phyloP scores from a whole-genome alignment of 2,113 vertebrate genomes.

The Hyaena hyaena region DNA sequence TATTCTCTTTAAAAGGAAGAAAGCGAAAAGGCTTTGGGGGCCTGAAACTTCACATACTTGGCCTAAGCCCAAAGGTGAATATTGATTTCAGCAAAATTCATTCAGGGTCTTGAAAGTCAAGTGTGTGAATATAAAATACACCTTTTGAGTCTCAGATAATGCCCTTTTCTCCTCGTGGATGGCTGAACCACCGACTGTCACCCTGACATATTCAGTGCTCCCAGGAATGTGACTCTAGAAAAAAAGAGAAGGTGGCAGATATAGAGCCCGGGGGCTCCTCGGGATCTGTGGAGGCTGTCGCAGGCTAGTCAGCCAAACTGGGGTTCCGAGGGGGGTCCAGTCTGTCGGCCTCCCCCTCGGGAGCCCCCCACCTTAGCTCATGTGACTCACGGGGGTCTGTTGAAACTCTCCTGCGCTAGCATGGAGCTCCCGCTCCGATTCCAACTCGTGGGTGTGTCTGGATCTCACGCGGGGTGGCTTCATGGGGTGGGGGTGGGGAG shows the following conservation, averaged over 20 bases:
- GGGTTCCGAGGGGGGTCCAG: neutral
- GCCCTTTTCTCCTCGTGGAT: slow-evolving; percentile 6
- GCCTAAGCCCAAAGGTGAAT: slow-evolving; percentile 58
- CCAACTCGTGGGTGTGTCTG: neutral
- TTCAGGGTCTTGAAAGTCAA: slow-evolving; percentile 70
- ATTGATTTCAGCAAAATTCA: slow-evolving; percentile 74
- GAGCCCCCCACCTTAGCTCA: no score
- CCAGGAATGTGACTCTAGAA: neutral
- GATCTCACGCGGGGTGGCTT: neutral
- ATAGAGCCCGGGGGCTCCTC: rapidly evolving
- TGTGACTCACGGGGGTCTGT: rapidly evolving
- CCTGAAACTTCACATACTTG: slow-evolving; percentile 53
- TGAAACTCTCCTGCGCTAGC: no score
- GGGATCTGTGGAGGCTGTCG: neutral
- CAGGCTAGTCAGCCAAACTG: neutral
- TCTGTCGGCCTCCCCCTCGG: rapidly evolving
- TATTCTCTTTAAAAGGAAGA: slow-evolving; percentile 57
- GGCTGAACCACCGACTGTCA: neutral
- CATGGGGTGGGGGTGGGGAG: rapidly evolving
- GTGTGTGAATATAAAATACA: neutral
- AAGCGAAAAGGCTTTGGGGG: neutral
- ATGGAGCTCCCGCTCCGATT: neutral
- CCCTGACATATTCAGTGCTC: neutral
- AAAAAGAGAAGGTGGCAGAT: rapidly evolving
- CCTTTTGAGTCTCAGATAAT: neutral